Evolutionary conservation across 2,113 vertebrate genomes (phyloP), one percentile per base, ranked within the genome.

Genomic region (Trogon surrucura): DNA sequence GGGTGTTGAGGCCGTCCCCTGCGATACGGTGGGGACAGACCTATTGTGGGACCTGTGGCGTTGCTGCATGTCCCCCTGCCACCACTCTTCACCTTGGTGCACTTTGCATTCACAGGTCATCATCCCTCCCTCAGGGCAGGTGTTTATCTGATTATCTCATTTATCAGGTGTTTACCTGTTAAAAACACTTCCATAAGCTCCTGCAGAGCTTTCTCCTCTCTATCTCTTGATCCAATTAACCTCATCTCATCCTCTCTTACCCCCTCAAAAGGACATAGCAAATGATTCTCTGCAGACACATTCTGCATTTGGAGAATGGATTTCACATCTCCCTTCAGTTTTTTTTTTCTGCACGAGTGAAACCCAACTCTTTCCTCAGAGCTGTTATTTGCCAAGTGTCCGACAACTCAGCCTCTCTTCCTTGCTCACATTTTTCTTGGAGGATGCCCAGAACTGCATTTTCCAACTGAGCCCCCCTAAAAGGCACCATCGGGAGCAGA

Each of bases 151-250:
- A 81, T 87, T 74, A 88, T 27, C 66, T 74, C 34, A 36, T 80
- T 83, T 91, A 85, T 83, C 84, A 56, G 61, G 65, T 54, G 44
- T 56, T 95, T 94, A 82, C 71, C 85, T 89, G 60, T 58, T 94
- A 58, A 84, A 94, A 36, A 21, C 27, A 54, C 27, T 75, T 85
- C 73, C 66, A 25, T 23, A 78, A 95, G 30, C 80, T 91, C 89
- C 58, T 51, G 38, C 30, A 85, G 70, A 95, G 82, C 80, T 89
- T 94, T 92, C 93, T 83, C 86, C 38, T 45, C 62, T 72, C 44
- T 88, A 27, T 83, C 80, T 91, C 77, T 66, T 10, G 2, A 66
- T 58, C 64, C 79, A 65, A 58, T 94, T 77, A 96, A 92, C 89
- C 50, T 94, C 88, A 70, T 71, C 1, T 5, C 16, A 80, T 92